Evolutionary conservation across 1,140 invertebrate species (phyloP).

Genomic region (Dermatophagoides farinae): DNA sequence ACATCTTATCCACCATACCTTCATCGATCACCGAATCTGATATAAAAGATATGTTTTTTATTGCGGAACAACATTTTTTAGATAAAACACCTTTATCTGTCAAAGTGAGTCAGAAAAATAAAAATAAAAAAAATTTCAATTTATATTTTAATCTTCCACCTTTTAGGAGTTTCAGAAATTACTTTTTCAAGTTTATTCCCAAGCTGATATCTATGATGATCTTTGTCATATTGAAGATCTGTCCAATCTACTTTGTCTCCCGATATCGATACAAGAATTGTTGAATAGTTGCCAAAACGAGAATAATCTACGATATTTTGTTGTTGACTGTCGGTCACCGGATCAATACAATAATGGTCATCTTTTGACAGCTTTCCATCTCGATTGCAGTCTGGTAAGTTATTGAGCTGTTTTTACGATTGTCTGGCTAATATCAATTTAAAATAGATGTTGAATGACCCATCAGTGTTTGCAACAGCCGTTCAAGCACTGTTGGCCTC

Average conservation of each 20-base stretch:
- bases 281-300: conserved; percentile 21
- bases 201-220: background rate
- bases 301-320: conserved; percentile 50
- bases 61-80: conserved; percentile 72
- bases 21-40: conserved; percentile 70
- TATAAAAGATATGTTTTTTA: conserved; percentile 85
- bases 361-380: conserved; percentile 85
- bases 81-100: conserved; percentile 66
- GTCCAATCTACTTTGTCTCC: conserved; percentile 73
- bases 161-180: conserved; percentile 12
- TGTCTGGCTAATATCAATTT: background rate
- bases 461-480: conserved; percentile 74
- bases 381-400: conserved; percentile 73
- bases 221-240: conserved; percentile 24
- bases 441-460: conserved; percentile 72
- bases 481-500: conserved; percentile 76
- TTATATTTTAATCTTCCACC: conserved; percentile 9
- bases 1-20: conserved; percentile 53
- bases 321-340: conserved; percentile 86
- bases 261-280: conserved; percentile 49
- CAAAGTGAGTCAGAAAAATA: background rate
- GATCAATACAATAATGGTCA: conserved; percentile 94
- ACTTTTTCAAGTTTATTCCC: conserved; percentile 10
- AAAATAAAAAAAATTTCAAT: background rate
- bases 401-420: background rate